Evolutionary conservation across 2,797 vertebrate species (phyloP), one percentile per base, ranked within the genome.

Genomic region (Tauraco hartlaubi): DNA sequence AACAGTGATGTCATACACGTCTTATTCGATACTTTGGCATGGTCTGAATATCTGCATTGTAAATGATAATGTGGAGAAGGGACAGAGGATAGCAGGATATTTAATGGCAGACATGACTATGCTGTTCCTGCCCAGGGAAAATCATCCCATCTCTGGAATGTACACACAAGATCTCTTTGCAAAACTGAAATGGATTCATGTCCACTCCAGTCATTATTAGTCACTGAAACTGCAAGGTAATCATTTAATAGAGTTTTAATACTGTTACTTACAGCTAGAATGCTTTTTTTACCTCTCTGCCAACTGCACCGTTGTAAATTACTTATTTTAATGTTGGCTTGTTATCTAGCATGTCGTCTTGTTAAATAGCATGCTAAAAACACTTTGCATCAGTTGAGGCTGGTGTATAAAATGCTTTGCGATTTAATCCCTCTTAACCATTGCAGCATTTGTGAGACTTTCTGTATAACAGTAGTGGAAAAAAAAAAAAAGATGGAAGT

Each of bases 381-480:
- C 0, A 2, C 8, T 46, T 39, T 15, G 11, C 16, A 41, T 37
- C 39, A 19, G 3, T 68, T 61, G 28, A 63, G 19, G 44, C 22
- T 13, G 6, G 9, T 15, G 9, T 21, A 41, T 19, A 41, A 59
- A 75, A 21, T 15, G 15, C 13, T 79, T 69, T 66, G 25, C 26
- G 9, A 16, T 80, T 61, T 41, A 68, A 63, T 13, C 21, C 41
- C 26, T n/a, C 44, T 44, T 41, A 54, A 56, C 18, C 33, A 14
- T 6, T 11, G 15, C 64, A 2, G 13, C 29, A 52, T 48, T 82
- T 52, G 20, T 41, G 56, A 79, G 49, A 67, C 13, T 63, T 61
- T 51, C 35, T 41, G 6, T 31, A 0, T 9, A 48, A 73, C 6
- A 28, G 9, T 0, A 17, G 49, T 0, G 26, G 18, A 9, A 43